Evolutionary conservation across 30 jellyfish, hydroid and myxozoan genomes (phyloP).

Genomic region (Rhopilema esculentum): DNA sequence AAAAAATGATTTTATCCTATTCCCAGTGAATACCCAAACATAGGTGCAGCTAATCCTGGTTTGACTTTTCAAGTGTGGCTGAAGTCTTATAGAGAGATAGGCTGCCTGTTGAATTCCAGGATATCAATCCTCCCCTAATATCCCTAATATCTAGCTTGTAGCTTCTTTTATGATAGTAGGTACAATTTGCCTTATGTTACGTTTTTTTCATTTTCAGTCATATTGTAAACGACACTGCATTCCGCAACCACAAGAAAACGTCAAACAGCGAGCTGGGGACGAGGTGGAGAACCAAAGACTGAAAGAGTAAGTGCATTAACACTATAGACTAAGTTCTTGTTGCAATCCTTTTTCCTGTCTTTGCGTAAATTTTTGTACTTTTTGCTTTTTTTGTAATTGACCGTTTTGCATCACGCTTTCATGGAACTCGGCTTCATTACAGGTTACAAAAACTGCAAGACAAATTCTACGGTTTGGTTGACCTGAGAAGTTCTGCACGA

Average conservation of each 20-base stretch:
- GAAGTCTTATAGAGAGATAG: no score
- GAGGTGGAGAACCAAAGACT: conserved; percentile 86
- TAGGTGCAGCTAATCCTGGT: no score
- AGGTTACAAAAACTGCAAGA: conserved; percentile 92
- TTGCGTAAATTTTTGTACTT: background rate
- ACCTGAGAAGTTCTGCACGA: conserved; percentile 66
- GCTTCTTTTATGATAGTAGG: no score
- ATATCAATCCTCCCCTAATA: no score
- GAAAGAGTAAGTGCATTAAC: conserved; percentile 75
- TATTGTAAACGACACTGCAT: conserved; percentile 89
- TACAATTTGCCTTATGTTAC: no score
- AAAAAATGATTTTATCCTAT: no score
- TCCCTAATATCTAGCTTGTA: no score
- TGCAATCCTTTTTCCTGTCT: background rate
- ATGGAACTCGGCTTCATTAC: background rate
- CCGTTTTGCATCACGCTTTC: no score
- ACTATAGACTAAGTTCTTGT: background rate
- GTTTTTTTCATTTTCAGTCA: conserved; percentile 87
- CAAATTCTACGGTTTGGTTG: conserved; percentile 81
- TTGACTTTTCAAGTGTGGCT: no score
- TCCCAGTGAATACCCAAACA: no score
- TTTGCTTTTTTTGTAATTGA: background rate
- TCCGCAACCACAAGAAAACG: conserved; percentile 79
- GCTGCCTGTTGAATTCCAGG: no score
- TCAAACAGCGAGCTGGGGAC: conserved; percentile 63